phyloP scores from a whole-genome alignment of 2,888 invertebrate genomes.

The Pocota personata region DNA sequence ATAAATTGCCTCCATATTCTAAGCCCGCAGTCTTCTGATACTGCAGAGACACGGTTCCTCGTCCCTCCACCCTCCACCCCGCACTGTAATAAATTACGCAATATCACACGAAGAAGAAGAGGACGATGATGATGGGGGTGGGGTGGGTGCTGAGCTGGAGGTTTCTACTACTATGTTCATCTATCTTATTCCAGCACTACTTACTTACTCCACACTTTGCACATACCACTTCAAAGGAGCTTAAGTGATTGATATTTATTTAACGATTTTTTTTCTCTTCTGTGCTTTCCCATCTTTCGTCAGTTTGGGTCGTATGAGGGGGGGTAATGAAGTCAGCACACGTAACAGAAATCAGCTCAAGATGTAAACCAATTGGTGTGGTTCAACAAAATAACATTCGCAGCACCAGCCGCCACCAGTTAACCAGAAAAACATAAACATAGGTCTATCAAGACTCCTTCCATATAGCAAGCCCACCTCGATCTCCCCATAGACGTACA shows the following conservation, averaged over 20 bases:
- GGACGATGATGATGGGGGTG: constrained; percentile 12
- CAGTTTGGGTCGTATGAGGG: neutral
- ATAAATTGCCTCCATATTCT: constrained; percentile 66
- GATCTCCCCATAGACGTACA: neutral
- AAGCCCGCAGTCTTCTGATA: neutral
- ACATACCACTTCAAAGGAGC: constrained; percentile 66
- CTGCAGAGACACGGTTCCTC: neutral
- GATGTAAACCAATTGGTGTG: constrained; percentile 50
- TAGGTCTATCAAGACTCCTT: constrained; percentile 32
- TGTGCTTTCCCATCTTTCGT: constrained; percentile 23
- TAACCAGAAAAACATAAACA: constrained; percentile 64
- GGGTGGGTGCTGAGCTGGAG: neutral
- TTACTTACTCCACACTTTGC: constrained; percentile 38
- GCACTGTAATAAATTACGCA: constrained; percentile 60
- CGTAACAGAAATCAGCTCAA: constrained; percentile 55
- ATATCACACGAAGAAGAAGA: constrained; percentile 29
- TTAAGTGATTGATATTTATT: constrained; percentile 73
- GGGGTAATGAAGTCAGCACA: constrained; percentile 33
- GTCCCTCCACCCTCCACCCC: neutral
- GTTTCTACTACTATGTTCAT: constrained; percentile 22
- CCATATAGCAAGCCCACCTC: neutral
- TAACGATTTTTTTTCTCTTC: constrained; percentile 38
- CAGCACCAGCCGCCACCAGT: constrained; percentile 36
- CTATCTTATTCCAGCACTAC: constrained; percentile 34
- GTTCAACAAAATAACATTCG: constrained; percentile 20